Percentiles rank a stretch among this genome's conserved stretches.
Conservation (phyloP, 1,140 invertebrate species). For the Ectropis grisescens region DNA sequence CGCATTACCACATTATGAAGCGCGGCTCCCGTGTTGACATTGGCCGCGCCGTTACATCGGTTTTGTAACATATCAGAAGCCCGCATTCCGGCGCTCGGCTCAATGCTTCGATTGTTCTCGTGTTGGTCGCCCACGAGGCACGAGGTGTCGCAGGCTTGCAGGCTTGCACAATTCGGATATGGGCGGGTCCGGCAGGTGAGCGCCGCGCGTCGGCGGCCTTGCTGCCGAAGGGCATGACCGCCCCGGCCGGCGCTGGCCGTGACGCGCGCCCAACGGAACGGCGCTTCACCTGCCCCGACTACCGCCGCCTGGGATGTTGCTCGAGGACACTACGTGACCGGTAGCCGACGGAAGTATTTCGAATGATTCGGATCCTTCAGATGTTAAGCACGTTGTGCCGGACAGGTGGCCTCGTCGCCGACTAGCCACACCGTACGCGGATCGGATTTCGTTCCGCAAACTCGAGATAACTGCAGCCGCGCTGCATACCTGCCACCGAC, state of each 20-base stretch:
- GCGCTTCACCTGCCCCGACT: no score
- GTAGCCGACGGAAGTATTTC: no score
- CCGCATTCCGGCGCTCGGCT: conserved; percentile 42
- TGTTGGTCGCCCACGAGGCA: conserved; percentile 43
- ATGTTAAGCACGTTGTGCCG: no score
- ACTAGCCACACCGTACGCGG: no score
- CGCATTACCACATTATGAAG: conserved; percentile 48
- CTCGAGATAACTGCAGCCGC: conserved; percentile 45
- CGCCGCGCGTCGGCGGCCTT: conserved; percentile 35
- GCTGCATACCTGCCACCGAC: conserved; percentile 37
- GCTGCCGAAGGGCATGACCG: conserved; percentile 28
- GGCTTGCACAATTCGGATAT: conserved; percentile 37
- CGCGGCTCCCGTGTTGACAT: conserved; percentile 56
- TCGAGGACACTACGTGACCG: no score
- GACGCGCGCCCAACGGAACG: conserved; percentile 7
- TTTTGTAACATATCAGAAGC: conserved; percentile 58
- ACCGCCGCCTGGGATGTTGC: no score
- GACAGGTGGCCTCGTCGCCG: no score
- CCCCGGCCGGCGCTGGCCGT: not conserved
- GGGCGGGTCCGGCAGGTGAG: conserved; percentile 35
- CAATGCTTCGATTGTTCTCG: conserved; percentile 51
- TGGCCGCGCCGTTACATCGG: conserved; percentile 46
- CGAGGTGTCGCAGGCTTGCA: conserved; percentile 15
- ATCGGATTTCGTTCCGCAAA: conserved; percentile 66
- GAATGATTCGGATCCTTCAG: no score